Base-by-base conservation (phyloP, 1,140 invertebrate genomes). In the Leguminivora glycinivorella region DNA sequence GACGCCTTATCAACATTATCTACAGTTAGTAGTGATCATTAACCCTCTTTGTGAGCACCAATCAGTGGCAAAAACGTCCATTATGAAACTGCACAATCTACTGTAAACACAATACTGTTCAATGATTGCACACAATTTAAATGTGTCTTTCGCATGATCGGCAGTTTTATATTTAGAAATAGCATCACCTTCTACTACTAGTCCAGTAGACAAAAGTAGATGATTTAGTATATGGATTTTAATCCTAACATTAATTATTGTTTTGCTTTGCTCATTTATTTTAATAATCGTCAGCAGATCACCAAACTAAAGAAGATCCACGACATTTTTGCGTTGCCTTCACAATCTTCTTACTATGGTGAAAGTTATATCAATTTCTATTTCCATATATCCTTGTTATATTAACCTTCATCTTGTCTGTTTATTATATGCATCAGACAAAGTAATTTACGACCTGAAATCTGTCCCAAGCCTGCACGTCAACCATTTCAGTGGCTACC, bases 21-120 rank as follows among this genome's bases (percentile, higher is more conserved):
- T 47, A 17, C 19, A 52, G 19, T n/a, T 52, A 52, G n/a, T 52
- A 52, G n/a, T 52, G 47, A 52, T 52, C 47, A 52, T 52, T 52
- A 52, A 52, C 47, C 40, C 40, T 22, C 47, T 19, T 22, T 52
- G 9, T 0, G 5, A 52, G 17, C 47, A 52, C 0, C 47, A 22
- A 52, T 52, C 5, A 17, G n/a, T n/a, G 47, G 47, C 22, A 22
- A 52, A 52, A 52, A 22, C 47, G 9, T 10, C n/a, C 47, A 52
- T 52, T 52, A 22, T 22, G 47, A 22, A 52, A 22, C 4, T 52
- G 47, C 47, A 52, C 7, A 22, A 52, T 52, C 2, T 52, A 43
- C 19, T 22, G 7, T 52, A 10, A 52, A 52, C 47, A 52, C n/a
- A n/a, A n/a, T 52, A 22, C 10, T 19, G 17, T 22, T 1, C 47